phyloP scores from a whole-genome alignment of 2,113 vertebrate species.

The Stictonetta naevosa region DNA sequence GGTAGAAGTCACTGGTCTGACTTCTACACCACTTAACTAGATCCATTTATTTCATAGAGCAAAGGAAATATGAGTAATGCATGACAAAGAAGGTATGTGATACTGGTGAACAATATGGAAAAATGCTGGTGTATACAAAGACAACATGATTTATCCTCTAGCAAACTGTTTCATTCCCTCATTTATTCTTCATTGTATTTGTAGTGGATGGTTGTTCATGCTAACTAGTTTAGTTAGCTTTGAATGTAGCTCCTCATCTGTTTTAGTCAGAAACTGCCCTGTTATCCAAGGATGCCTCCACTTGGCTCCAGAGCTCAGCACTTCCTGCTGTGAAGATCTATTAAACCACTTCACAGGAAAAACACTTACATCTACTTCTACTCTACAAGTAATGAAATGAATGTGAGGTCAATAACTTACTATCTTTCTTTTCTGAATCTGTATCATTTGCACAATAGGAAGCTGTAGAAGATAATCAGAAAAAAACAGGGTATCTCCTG shows the following conservation, averaged over 20 bases:
- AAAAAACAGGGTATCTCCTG: background rate
- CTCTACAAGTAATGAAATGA: background rate
- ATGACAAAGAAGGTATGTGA: background rate
- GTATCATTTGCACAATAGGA: background rate
- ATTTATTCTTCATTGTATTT: background rate
- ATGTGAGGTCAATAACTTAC: conserved; percentile 7
- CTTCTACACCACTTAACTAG: background rate
- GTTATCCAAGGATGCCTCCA: background rate
- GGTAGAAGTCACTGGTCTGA: background rate
- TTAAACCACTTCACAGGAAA: background rate
- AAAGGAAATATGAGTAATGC: background rate
- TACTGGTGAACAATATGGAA: background rate
- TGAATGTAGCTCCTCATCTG: background rate
- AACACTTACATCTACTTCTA: background rate
- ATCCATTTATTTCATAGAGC: background rate
- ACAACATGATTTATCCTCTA: background rate
- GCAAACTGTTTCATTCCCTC: background rate
- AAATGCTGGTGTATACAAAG: background rate
- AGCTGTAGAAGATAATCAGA: conserved; percentile 3
- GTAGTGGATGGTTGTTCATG: background rate
- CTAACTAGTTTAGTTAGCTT: background rate
- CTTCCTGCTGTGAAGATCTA: background rate
- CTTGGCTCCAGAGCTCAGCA: background rate
- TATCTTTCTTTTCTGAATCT: background rate
- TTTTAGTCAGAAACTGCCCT: background rate